Evolutionary conservation across 1,140 invertebrate genomes (phyloP).

Genomic region (Aphaenogaster ashmeadi): DNA sequence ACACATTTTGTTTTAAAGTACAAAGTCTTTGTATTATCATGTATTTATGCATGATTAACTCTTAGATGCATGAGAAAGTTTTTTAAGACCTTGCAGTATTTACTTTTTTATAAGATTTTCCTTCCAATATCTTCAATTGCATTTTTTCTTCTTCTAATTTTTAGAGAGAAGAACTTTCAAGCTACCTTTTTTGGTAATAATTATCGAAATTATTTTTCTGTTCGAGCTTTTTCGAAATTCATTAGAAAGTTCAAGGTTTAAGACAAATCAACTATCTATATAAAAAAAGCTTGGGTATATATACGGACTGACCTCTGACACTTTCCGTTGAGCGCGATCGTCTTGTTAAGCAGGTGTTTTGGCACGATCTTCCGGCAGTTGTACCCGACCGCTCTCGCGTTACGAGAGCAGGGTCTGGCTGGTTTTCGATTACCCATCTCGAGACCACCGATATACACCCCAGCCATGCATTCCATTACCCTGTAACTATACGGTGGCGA

Average conservation of each 20-base stretch:
- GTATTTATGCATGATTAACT: not conserved
- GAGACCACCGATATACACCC: slow-evolving; percentile 65
- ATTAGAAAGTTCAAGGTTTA: not conserved
- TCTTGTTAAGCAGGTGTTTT: slow-evolving; percentile 36
- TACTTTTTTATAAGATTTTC: not conserved
- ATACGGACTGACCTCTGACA: not conserved
- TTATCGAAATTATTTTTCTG: not conserved
- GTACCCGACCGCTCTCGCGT: slow-evolving; percentile 34
- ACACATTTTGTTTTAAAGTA: not conserved
- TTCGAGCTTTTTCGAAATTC: not conserved
- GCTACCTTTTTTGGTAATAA: not conserved
- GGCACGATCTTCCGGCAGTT: slow-evolving; percentile 46
- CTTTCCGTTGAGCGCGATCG: not conserved
- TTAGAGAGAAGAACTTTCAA: not conserved
- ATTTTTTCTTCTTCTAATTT: not conserved
- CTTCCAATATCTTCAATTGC: not conserved
- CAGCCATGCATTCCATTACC: slow-evolving; percentile 69
- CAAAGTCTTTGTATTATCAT: not conserved
- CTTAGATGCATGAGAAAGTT: not conserved
- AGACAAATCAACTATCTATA: not conserved
- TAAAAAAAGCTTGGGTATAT: not conserved
- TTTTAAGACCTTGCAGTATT: not conserved
- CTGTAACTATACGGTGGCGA: slow-evolving; percentile 57
- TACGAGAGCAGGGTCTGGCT: slow-evolving; percentile 4
- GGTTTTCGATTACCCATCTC: slow-evolving; percentile 71